Evolutionary conservation across 2,888 invertebrate genomes (phyloP).

Genomic region (Parelbella ahira): DNA sequence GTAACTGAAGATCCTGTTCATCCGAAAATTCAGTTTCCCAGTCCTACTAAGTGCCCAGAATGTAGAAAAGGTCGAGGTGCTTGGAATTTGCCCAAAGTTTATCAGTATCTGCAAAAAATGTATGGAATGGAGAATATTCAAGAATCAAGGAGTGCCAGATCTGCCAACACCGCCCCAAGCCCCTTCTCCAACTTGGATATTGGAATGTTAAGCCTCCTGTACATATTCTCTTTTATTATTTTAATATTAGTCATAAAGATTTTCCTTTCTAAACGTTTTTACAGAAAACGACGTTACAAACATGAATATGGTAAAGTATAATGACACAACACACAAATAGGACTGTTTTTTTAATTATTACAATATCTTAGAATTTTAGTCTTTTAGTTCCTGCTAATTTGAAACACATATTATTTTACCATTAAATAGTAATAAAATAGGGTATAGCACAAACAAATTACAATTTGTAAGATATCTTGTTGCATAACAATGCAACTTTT

Average conservation of each 20-base stretch:
- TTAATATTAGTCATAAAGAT: conserved; percentile 87
- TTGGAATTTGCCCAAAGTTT: conserved; percentile 84
- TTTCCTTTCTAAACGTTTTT: conserved; percentile 85
- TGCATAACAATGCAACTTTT: too few species aligned
- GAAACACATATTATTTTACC: too few species aligned
- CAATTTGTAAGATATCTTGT: too few species aligned
- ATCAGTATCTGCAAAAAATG: conserved; percentile 80
- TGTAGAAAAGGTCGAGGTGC: conserved; percentile 81
- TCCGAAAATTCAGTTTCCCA: conserved; percentile 96
- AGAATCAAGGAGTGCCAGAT: conserved; percentile 39
- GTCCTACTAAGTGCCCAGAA: conserved; percentile 81
- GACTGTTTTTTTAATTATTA: too few species aligned
- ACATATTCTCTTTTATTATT: conserved; percentile 86
- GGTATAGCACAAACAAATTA: too few species aligned
- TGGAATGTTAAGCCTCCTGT: conserved; percentile 87
- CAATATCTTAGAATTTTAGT: too few species aligned
- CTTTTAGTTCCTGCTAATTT: too few species aligned
- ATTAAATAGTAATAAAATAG: too few species aligned
- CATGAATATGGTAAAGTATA: conserved; percentile 87
- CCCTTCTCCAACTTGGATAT: conserved; percentile 85
- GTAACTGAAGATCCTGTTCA: conserved; percentile 93
- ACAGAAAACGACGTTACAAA: conserved; percentile 87
- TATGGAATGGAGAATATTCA: conserved; percentile 61
- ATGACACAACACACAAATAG: conserved; percentile 34
- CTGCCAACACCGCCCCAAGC: conserved; percentile 52